A percentile compares a stretch with the other conserved stretches of the same genome.
Conservation (phyloP, 2,113 vertebrate genomes). For the Xenus cinereus region DNA sequence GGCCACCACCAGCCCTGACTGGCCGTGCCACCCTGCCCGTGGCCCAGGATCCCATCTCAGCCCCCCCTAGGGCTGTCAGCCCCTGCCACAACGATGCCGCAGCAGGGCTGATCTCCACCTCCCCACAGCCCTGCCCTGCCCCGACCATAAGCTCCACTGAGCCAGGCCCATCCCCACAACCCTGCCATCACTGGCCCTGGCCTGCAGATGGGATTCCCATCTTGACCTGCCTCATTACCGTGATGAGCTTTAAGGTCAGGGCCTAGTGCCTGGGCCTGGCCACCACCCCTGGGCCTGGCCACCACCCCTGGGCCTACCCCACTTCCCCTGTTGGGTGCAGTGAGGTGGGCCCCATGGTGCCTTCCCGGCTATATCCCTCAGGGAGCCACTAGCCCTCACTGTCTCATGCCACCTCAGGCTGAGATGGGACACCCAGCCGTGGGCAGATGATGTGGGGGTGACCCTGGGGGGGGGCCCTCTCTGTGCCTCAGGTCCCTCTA, state of each 20-base stretch:
- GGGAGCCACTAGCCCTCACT: accelerated
- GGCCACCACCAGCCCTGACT: neutral
- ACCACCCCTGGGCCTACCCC: neutral
- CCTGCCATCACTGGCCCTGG: accelerated
- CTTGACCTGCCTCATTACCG: neutral
- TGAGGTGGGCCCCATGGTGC: accelerated
- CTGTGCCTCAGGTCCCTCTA: neutral
- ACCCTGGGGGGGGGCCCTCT: accelerated
- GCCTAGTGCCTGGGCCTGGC: neutral
- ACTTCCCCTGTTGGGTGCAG: accelerated
- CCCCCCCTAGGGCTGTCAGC: no score
- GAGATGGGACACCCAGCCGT: accelerated
- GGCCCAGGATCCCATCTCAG: neutral
- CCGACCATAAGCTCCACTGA: accelerated
- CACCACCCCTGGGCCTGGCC: neutral
- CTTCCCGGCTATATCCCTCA: accelerated
- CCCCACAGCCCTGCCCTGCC: neutral
- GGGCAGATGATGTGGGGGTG: neutral
- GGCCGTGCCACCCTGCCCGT: neutral
- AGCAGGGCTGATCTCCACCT: neutral
- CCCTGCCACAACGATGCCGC: accelerated
- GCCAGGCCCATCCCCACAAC: neutral
- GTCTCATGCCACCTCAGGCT: no score
- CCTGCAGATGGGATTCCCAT: accelerated
- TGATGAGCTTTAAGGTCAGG: neutral